phyloP scores from a whole-genome alignment of 2,113 vertebrate species.

The Nyctereutes procyonoides region DNA sequence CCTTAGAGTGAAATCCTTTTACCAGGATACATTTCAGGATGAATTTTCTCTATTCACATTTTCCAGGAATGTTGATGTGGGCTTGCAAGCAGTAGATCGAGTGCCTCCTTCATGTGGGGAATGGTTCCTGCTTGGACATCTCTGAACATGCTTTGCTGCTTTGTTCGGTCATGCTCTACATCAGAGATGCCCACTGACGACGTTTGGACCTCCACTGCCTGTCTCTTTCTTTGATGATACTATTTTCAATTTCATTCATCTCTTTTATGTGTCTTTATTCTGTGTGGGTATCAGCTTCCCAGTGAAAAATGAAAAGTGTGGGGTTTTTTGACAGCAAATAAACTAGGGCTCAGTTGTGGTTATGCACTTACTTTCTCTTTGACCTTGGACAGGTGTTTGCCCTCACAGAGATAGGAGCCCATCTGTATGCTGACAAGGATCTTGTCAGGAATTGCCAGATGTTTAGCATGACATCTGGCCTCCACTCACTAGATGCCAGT shows the following conservation, averaged over 20 bases:
- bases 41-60: not conserved
- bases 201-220: fast-evolving
- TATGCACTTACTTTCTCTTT: not conserved
- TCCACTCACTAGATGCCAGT: not conserved
- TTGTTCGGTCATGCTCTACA: fast-evolving
- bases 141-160: not conserved
- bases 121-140: not conserved
- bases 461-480: no score
- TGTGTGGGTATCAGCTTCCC: not conserved
- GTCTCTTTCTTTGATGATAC: not conserved
- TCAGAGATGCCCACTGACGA: not conserved
- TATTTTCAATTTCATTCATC: not conserved
- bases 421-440: not conserved
- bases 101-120: not conserved
- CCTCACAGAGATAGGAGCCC: not conserved
- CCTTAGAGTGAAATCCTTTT: not conserved
- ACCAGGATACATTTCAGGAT: not conserved
- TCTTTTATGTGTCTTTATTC: not conserved
- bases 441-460: fast-evolving
- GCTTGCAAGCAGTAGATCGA: not conserved
- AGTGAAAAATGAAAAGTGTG: not conserved
- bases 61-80: not conserved
- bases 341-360: not conserved
- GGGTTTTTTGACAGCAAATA: not conserved
- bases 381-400: not conserved